These are phyloP conservation scores for Parnassius orleans DNA, from an alignment of 2,888 invertebrate species.

Conservation along the genomic window DNA sequence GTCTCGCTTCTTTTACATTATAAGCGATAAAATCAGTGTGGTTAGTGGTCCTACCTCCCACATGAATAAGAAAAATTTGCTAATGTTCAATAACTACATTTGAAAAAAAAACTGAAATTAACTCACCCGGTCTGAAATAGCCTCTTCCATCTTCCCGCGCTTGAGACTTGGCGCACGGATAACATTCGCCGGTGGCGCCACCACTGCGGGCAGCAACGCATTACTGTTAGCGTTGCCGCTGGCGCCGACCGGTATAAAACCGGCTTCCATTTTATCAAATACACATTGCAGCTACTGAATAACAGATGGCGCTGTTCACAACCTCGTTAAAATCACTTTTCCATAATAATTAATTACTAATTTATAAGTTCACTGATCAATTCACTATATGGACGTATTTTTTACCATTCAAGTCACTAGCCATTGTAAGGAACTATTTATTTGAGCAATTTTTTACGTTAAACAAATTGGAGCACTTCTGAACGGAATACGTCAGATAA, in stretches of 20 bases:
- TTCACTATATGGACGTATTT: slow-evolving; percentile 58
- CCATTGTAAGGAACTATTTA: slow-evolving; percentile 59
- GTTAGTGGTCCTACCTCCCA: too few relatives aligned
- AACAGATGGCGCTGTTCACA: slow-evolving; percentile 56
- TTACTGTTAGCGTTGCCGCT: slow-evolving; percentile 43
- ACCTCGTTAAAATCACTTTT: slow-evolving; percentile 36
- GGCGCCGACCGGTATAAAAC: slow-evolving; percentile 66
- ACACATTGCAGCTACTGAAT: slow-evolving; percentile 49
- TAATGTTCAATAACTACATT: background rate
- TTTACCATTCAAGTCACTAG: slow-evolving; percentile 49
- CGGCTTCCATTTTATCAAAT: slow-evolving; percentile 68
- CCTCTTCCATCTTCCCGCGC: slow-evolving; percentile 88
- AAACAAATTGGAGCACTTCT: slow-evolving; percentile 39
- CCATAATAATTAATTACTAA: slow-evolving; percentile 32
- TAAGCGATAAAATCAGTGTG: too few relatives aligned
- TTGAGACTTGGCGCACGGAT: slow-evolving; percentile 89
- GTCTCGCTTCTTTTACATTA: too few relatives aligned
- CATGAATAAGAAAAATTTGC: too few relatives aligned
- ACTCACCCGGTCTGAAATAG: slow-evolving; percentile 89
- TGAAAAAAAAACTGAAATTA: slow-evolving; percentile 13
- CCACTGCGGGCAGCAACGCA: slow-evolving; percentile 51
- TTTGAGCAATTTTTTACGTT: slow-evolving; percentile 31
- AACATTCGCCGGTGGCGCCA: slow-evolving; percentile 82
- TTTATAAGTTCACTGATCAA: slow-evolving; percentile 46
- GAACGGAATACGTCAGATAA: slow-evolving; percentile 36